These are phyloP conservation scores for Clarias magur DNA, from an alignment of 2,113 vertebrate species.

Conservation along the genomic window DNA sequence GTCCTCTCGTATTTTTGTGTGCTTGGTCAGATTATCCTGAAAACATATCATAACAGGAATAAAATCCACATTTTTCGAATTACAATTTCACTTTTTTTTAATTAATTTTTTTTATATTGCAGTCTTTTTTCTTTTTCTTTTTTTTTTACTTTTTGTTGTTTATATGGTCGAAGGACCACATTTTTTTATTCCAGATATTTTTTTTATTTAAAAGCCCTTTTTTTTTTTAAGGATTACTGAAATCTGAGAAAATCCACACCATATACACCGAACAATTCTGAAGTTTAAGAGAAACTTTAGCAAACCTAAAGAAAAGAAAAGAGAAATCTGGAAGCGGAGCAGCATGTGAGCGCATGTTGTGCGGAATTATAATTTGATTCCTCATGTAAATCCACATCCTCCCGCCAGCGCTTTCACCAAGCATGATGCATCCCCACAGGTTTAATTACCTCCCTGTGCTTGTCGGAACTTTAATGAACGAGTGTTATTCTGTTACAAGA, in stretches of 20 bases:
- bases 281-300: neutral
- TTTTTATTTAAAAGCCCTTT: no score
- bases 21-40: no score
- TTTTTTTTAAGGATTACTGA: no score
- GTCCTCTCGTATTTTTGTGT: no score
- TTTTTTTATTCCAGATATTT: neutral
- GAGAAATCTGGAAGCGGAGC: neutral
- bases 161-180: neutral
- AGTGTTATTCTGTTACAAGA: neutral
- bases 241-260: no score
- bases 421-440: slow-evolving; percentile 28
- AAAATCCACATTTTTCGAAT: neutral
- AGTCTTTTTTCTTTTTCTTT: no score
- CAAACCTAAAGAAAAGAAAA: neutral
- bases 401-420: neutral
- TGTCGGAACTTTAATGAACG: slow-evolving; percentile 1
- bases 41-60: neutral
- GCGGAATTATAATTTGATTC: slow-evolving; percentile 42
- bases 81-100: neutral
- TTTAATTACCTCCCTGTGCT: slow-evolving; percentile 29
- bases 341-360: slow-evolving; percentile 22
- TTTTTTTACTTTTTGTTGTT: neutral
- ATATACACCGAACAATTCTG: no score
- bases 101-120: no score
- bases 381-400: slow-evolving; percentile 10